Conservation (phyloP, 2,888 invertebrate species). For the Carpatolechia fugitivella region DNA sequence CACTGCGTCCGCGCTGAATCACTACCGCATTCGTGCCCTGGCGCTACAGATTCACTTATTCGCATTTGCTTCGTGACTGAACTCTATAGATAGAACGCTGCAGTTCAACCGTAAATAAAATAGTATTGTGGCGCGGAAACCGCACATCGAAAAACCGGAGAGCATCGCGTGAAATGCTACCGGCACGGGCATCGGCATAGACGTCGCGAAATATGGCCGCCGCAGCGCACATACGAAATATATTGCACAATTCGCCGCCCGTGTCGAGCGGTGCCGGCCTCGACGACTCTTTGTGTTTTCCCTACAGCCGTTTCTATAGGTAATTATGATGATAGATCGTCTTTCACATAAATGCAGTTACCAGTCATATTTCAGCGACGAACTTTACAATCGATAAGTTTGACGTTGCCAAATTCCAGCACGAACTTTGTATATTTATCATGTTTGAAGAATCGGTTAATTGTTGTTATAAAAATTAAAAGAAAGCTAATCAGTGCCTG, state of each 20-base stretch:
- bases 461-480: too few species aligned
- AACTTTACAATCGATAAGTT: not conserved
- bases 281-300: slow-evolving; percentile 9
- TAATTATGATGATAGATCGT: slow-evolving; percentile 18
- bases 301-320: slow-evolving; percentile 10
- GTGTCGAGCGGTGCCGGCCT: slow-evolving; percentile 53
- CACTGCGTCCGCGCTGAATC: slow-evolving; percentile 27
- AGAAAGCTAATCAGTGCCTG: too few species aligned
- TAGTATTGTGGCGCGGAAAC: slow-evolving; percentile 64
- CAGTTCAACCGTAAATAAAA: slow-evolving; percentile 64
- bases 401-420: not conserved
- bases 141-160: slow-evolving; percentile 66
- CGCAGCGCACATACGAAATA: slow-evolving; percentile 60
- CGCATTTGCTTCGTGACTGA: slow-evolving; percentile 50
- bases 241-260: slow-evolving; percentile 42
- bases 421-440: too few species aligned
- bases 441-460: too few species aligned
- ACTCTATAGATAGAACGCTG: slow-evolving; percentile 50
- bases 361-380: not conserved
- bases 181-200: slow-evolving; percentile 48
- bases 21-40: slow-evolving; percentile 37
- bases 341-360: slow-evolving; percentile 1
- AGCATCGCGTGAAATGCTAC: slow-evolving; percentile 70
- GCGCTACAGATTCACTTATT: slow-evolving; percentile 44
- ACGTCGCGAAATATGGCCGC: slow-evolving; percentile 63